phyloP scores from a whole-genome alignment of 2,797 vertebrate species.

The Argentina silus region DNA sequence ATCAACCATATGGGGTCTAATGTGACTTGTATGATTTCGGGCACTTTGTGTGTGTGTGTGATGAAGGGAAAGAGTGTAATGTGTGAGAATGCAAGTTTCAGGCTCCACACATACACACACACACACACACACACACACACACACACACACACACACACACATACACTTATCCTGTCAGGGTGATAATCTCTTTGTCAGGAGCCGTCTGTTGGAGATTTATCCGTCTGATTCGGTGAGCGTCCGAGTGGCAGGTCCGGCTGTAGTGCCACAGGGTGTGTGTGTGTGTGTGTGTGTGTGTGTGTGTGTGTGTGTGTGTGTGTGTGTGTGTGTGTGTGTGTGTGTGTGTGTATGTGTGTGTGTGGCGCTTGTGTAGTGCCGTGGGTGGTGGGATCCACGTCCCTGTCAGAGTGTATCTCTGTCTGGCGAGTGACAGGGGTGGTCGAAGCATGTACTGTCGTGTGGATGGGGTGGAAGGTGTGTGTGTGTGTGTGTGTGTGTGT shows the following conservation, averaged over 20 bases:
- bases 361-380: neutral
- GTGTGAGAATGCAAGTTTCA: too few relatives aligned
- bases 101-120: slow-evolving; percentile 7
- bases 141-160: slow-evolving; percentile 20
- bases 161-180: slow-evolving; percentile 79
- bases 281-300: slow-evolving; percentile 29
- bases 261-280: slow-evolving; percentile 70
- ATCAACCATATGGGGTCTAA: neutral
- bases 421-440: slow-evolving; percentile 38
- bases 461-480: too few relatives aligned
- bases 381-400: slow-evolving; percentile 83
- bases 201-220: slow-evolving; percentile 92
- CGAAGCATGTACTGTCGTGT: neutral
- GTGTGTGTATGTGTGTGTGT: slow-evolving; percentile 20
- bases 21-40: too few relatives aligned
- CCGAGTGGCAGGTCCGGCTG: slow-evolving; percentile 84
- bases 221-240: slow-evolving; percentile 85
- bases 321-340: slow-evolving; percentile 25
- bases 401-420: slow-evolving; percentile 81
- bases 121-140: slow-evolving; percentile 19
- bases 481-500: slow-evolving; percentile 10
- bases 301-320: slow-evolving; percentile 32
- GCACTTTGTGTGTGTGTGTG: neutral
- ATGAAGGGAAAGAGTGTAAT: slow-evolving; percentile 28
- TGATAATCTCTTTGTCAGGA: slow-evolving; percentile 94